Base-by-base conservation (phyloP, 53 echinoderm and acorn worm species). In the Glandiceps talaboti region DNA sequence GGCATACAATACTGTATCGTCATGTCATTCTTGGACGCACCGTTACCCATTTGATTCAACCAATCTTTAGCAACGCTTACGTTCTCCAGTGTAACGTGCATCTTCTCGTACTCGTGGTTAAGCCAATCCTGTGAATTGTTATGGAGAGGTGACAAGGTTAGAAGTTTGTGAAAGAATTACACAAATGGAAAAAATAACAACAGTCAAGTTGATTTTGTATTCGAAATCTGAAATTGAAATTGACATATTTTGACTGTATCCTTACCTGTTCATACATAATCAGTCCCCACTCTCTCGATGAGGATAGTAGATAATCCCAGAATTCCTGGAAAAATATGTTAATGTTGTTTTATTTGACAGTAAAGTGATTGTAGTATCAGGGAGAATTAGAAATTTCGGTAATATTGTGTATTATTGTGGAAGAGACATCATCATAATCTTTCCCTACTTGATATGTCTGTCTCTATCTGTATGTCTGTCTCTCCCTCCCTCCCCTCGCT, bases 1-100 rank as follows among this genome's bases (percentile, higher is more conserved):
- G 86, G 86, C 82, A 82, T 82, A 82, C 86, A 82, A 73, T 82
- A 86, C 33, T 86, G 82, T 1, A 86, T 81, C 26, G 86, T 73
- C 74, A 86, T 73, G 27, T 82, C 76, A 79, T 86, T 86, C 73
- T 64, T 30, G 76, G 32, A 72, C 14, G 82, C 86, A 0, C 82
- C 86, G 0, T 77, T 30, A 0, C 86, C 82, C 86, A 86, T 86
- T 30, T 77, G 77, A 12, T 77, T 73, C 30, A 86, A 73, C 86
- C 86, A 86, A 25, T 77, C 77, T 1, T 82, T 64, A 30, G 30
- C 86, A 26, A 86, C 86, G 29, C 72, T 73, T 25, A 86, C 82
- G 82, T 86, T 75, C 73, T 86, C 74, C 29, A 78, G 28, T 0
- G 86, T 86, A 26, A 76, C 81, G 25, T 78, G 33, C 82, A 86